Evolutionary conservation across 2,797 vertebrate genomes (phyloP).

Genomic region (Arrhamphus sclerolepis): DNA sequence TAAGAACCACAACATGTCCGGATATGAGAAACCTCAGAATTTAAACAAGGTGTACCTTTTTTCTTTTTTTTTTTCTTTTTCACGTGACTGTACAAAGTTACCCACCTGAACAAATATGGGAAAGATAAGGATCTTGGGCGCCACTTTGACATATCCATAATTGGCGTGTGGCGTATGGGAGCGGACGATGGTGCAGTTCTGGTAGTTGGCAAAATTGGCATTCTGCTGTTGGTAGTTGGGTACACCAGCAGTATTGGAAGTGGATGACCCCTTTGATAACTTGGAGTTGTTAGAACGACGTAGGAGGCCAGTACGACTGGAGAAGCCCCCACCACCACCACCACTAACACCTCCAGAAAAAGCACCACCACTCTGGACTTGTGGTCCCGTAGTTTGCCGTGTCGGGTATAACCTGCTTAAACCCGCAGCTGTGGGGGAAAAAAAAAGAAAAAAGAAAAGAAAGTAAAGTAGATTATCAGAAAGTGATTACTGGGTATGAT

Average conservation of each 20-base stretch:
- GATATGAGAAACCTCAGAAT: too few species aligned
- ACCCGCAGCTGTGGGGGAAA: conserved; percentile 56
- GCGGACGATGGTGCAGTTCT: conserved; percentile 90
- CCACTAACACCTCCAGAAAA: conserved; percentile 49
- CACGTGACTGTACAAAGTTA: background rate
- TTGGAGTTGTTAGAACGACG: conserved; percentile 82
- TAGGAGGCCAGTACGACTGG: conserved; percentile 88
- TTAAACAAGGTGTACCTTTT: too few species aligned
- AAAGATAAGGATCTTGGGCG: conserved; percentile 94
- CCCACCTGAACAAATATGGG: conserved; percentile 94
- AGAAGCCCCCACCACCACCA: conserved; percentile 72
- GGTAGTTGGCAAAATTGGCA: conserved; percentile 86
- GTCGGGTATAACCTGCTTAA: conserved; percentile 69
- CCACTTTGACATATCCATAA: conserved; percentile 90
- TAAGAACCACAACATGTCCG: too few species aligned
- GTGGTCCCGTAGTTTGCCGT: conserved; percentile 57
- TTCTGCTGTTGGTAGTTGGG: conserved; percentile 79
- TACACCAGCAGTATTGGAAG: conserved; percentile 46
- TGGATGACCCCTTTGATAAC: conserved; percentile 68
- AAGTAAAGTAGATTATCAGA: background rate
- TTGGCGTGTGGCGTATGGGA: conserved; percentile 86
- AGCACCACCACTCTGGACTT: conserved; percentile 43
- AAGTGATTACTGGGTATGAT: too few species aligned
- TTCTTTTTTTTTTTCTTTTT: too few species aligned
- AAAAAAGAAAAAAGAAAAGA: background rate